phyloP scores from a whole-genome alignment of 2,888 invertebrate genomes.

The Steinernema carpocapsae region DNA sequence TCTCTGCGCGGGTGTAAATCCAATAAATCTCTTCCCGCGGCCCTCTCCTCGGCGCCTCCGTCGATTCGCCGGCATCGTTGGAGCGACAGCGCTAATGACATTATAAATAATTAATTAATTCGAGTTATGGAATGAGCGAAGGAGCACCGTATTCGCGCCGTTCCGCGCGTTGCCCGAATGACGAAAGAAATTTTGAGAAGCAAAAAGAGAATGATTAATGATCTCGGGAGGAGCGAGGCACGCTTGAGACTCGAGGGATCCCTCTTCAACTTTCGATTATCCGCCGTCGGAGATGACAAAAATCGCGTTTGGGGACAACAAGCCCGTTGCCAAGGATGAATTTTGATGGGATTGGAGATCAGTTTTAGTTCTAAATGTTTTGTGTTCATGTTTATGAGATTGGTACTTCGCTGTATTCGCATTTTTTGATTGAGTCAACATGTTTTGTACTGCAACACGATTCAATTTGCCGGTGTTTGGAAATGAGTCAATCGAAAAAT shows the following conservation, averaged over 20 bases:
- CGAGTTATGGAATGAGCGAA: conserved; percentile 24
- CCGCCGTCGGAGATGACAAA: neutral
- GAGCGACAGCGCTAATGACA: conserved; percentile 23
- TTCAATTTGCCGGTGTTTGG: no score
- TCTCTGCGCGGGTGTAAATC: conserved; percentile 26
- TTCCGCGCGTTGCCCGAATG: neutral
- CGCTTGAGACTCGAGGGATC: neutral
- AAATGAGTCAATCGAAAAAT: no score
- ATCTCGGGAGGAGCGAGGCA: neutral
- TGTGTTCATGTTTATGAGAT: no score
- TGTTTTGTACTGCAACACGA: no score
- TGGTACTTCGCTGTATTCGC: no score
- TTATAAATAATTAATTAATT: conserved; percentile 32
- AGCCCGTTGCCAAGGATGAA: no score
- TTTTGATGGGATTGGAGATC: no score
- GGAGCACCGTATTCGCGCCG: neutral
- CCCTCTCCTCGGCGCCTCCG: conserved; percentile 20
- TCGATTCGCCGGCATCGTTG: no score
- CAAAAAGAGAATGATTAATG: neutral
- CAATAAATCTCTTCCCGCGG: conserved; percentile 17
- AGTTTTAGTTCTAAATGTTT: no score
- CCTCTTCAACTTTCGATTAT: conserved; percentile 26
- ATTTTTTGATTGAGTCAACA: no score
- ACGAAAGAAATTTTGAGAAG: no score
- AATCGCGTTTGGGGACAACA: neutral